phyloP scores from a whole-genome alignment of 2,797 vertebrate species.

The Stomatorhinus walkeri region DNA sequence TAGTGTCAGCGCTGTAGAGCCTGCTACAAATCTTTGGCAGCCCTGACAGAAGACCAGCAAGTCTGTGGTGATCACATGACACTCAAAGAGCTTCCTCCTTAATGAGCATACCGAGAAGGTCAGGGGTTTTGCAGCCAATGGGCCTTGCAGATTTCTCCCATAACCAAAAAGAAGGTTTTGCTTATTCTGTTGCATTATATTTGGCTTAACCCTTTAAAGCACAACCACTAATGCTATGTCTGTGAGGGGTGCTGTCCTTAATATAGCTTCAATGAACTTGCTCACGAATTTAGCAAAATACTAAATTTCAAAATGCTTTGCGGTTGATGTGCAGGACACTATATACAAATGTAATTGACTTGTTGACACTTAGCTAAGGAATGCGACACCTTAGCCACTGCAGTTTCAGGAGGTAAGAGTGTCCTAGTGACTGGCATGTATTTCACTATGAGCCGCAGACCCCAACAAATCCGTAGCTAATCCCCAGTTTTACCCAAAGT shows the following conservation, averaged over 20 bases:
- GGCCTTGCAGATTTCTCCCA: background rate
- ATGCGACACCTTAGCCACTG: background rate
- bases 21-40: background rate
- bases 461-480: background rate
- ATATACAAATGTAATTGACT: background rate
- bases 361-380: background rate
- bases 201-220: background rate
- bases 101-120: background rate
- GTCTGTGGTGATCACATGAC: background rate
- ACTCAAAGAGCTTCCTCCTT: background rate
- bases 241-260: background rate
- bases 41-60: background rate
- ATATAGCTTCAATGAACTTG: background rate
- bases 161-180: background rate
- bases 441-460: background rate
- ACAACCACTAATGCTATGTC: background rate
- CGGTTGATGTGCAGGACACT: background rate
- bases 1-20: background rate
- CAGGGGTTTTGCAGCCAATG: background rate
- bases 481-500: background rate
- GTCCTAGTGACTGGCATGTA: background rate
- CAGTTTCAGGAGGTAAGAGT: slow-evolving; percentile 1
- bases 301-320: background rate
- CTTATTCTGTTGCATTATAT: background rate
- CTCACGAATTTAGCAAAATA: background rate